Evolutionary conservation across 2,113 vertebrate genomes (phyloP), one percentile per base, ranked within the genome.

Genomic region (Tachuris rubrigastra): DNA sequence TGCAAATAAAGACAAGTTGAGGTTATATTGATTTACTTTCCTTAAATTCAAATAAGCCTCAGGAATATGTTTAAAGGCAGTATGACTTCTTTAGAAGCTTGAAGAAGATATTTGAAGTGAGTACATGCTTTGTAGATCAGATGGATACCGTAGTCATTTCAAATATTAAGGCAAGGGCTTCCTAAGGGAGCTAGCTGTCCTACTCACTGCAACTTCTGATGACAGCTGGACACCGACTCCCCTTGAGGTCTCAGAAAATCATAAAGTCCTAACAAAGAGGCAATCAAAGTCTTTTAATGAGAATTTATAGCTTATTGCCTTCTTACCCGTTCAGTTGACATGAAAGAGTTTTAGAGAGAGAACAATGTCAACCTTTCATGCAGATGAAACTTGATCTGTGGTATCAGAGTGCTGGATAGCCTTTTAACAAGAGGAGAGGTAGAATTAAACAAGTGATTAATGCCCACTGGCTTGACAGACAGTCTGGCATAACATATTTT

Each of bases 1-100:
- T 72, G n/a, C 72, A 96, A 96, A 95, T 86, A 97, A 83, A 94
- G 79, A 53, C 90, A 86, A 68, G 25, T 65, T 33, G 56, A 81
- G 68, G 69, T 94, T 92, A 81, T 84, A 93, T 93, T 93, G 68
- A 92, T 94, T 94, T 92, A 93, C 62, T 53, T 86, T 82, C 59
- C 53, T 65, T 52, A 87, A 86, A 90, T 56, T 94, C 90, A 94
- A 88, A 88, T 75, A 96, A 93, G 52, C 19, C 41, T 87, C 65
- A 87, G 79, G 56, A 95, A 81, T 74, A 83, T 22, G 22, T 94
- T 81, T 95, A 89, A 96, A 94, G 62, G n/a, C 4, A 3, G 9
- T 39, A 75, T 68, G 73, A 72, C 65, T 92, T 93, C 56, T 90
- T 95, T 56, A 93, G 85, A 92, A 88, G 55, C 44, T 71, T 72